These are phyloP conservation scores for Panthera leo DNA, from an alignment of 2,113 vertebrate species.

Conservation along the genomic window DNA sequence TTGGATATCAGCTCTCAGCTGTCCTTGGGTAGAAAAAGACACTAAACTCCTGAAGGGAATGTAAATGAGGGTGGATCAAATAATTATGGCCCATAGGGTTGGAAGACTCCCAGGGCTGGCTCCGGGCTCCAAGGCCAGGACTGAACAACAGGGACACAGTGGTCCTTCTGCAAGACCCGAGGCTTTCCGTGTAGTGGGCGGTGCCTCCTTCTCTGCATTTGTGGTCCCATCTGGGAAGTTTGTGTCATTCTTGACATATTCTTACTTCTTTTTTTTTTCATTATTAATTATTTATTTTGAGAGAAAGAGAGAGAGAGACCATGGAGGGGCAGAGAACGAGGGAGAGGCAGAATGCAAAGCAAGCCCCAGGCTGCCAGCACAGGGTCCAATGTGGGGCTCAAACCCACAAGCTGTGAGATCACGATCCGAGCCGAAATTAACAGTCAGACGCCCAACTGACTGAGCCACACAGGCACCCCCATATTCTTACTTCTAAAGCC, in stretches of 20 bases:
- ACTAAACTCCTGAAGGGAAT: not conserved
- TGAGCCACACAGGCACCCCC: too few species aligned
- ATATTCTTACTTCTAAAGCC: not conserved
- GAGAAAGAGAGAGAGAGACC: too few species aligned
- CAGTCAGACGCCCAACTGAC: too few species aligned
- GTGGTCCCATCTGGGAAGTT: not conserved
- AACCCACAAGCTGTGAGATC: too few species aligned
- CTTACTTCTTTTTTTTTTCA: too few species aligned
- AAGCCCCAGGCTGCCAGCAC: too few species aligned
- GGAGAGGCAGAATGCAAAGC: too few species aligned
- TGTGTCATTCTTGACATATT: not conserved
- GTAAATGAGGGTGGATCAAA: not conserved
- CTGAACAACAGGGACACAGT: fast-evolving
- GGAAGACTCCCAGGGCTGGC: not conserved
- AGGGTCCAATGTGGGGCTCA: too few species aligned
- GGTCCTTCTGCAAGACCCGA: not conserved
- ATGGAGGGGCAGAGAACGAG: too few species aligned
- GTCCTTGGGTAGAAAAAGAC: not conserved
- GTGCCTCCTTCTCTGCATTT: fast-evolving
- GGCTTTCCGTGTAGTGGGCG: fast-evolving
- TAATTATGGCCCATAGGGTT: fast-evolving
- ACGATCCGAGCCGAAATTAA: too few species aligned
- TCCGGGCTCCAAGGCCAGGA: fast-evolving
- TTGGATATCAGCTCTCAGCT: not conserved
- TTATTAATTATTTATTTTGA: too few species aligned